Evolutionary conservation across 2,797 vertebrate species (phyloP).

Genomic region (Micromesistius poutassou): DNA sequence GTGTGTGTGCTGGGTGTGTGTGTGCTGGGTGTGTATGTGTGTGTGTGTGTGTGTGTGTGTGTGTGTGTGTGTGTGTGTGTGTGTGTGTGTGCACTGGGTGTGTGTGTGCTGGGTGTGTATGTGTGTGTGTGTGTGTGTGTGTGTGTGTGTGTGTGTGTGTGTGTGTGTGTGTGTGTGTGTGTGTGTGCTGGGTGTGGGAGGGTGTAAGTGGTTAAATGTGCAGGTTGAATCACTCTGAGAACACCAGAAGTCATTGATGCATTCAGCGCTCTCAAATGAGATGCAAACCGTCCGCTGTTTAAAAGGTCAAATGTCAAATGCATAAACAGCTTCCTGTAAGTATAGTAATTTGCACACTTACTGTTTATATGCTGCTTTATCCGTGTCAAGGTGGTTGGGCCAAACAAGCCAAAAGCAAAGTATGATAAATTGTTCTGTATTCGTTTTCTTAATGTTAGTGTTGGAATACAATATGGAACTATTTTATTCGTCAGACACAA

Average conservation of each 20-base stretch:
- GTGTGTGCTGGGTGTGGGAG: conserved; percentile 20
- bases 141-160: conserved; percentile 7
- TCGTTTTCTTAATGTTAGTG: background rate
- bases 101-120: conserved; percentile 19
- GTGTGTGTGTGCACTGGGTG: background rate
- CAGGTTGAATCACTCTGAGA: conserved; percentile 46
- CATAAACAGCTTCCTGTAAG: conserved; percentile 22
- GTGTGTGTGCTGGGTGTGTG: no score
- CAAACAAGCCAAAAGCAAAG: background rate
- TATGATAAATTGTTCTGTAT: background rate
- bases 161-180: conserved; percentile 37
- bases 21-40: conserved; percentile 38
- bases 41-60: background rate
- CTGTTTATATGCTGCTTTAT: conserved; percentile 6
- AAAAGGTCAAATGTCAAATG: conserved; percentile 31
- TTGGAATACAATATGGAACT: background rate
- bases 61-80: no score
- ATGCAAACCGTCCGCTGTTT: conserved; percentile 21
- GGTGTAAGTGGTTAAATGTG: conserved; percentile 46
- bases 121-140: background rate
- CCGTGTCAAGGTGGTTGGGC: background rate
- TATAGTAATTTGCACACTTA: conserved; percentile 25
- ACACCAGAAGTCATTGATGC: conserved; percentile 31
- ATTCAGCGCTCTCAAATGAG: conserved; percentile 26
- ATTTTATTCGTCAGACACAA: background rate